Percentiles rank a stretch among this genome's conserved stretches.
Conservation (phyloP, 2,113 vertebrate genomes). For the Peromyscus maniculatus region DNA sequence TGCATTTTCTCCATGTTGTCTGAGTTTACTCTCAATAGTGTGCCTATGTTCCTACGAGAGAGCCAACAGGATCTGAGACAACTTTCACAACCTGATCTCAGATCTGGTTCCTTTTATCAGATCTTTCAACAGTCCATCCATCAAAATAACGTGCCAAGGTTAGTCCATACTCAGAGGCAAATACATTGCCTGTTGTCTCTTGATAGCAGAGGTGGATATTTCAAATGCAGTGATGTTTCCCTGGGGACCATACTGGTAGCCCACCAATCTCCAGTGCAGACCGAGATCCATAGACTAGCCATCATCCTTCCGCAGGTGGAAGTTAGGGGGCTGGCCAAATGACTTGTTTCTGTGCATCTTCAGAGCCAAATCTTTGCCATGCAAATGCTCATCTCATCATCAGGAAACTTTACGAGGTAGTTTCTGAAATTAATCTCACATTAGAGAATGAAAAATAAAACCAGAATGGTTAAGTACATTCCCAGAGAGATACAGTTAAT, state of each 20-base stretch:
- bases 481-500: too few relatives aligned
- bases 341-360: too few relatives aligned
- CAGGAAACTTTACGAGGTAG: not conserved
- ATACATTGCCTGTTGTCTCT: not conserved
- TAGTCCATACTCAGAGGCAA: not conserved
- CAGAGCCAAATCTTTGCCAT: not conserved
- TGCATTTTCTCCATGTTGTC: not conserved
- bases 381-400: not conserved
- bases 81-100: not conserved
- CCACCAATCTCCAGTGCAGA: not conserved
- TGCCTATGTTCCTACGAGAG: not conserved
- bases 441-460: not conserved
- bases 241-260: too few relatives aligned
- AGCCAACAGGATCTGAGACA: not conserved
- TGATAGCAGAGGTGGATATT: not conserved
- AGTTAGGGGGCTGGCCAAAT: too few relatives aligned
- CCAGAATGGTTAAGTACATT: not conserved
- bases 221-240: not conserved
- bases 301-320: not conserved
- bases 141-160: not conserved
- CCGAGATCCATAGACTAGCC: not conserved
- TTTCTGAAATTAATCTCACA: not conserved
- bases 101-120: rapidly evolving
- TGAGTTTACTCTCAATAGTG: not conserved
- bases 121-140: not conserved